phyloP scores from a whole-genome alignment of 2,888 invertebrate genomes.

The Drosophila nigricruria region DNA sequence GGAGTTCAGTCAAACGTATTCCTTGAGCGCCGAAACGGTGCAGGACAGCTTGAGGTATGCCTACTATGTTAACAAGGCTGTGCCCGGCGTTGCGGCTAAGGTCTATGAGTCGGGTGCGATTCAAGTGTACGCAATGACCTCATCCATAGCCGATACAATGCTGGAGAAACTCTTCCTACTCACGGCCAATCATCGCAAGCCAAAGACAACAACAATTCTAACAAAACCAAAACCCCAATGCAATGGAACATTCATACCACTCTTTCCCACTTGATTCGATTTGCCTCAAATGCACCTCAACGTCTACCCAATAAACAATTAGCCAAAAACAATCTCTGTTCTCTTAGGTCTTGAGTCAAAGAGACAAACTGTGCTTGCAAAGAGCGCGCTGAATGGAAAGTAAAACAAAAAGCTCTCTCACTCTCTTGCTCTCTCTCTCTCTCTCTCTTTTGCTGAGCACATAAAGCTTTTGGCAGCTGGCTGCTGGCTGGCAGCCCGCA shows the following conservation, averaged over 20 bases:
- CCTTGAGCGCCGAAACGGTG: not conserved
- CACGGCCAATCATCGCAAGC: constrained; percentile 41
- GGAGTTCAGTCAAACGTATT: constrained; percentile 24
- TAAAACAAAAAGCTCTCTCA: constrained; percentile 28
- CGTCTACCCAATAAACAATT: constrained; percentile 28
- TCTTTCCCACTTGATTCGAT: constrained; percentile 1
- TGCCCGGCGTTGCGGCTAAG: constrained; percentile 44
- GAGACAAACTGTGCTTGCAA: constrained; percentile 37
- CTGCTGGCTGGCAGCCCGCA: constrained; percentile 11
- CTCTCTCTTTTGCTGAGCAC: not conserved
- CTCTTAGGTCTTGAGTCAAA: constrained; percentile 2
- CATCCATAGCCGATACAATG: constrained; percentile 32
- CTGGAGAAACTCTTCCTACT: constrained; percentile 37
- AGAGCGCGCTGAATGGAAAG: constrained; percentile 71
- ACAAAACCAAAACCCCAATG: not conserved
- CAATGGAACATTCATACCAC: not conserved
- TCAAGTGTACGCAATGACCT: constrained; percentile 42
- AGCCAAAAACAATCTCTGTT: not conserved
- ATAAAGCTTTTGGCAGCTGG: constrained; percentile 21
- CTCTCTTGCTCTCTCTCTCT: constrained; percentile 1
- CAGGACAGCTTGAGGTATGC: constrained; percentile 4
- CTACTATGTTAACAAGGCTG: constrained; percentile 44
- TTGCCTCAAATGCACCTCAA: too few species aligned
- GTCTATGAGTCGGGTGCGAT: constrained; percentile 43
- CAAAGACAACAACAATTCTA: not conserved